Evolutionary conservation across 2,888 invertebrate species (phyloP), one percentile per base, ranked within the genome.

Genomic region (Synergus itoensis): DNA sequence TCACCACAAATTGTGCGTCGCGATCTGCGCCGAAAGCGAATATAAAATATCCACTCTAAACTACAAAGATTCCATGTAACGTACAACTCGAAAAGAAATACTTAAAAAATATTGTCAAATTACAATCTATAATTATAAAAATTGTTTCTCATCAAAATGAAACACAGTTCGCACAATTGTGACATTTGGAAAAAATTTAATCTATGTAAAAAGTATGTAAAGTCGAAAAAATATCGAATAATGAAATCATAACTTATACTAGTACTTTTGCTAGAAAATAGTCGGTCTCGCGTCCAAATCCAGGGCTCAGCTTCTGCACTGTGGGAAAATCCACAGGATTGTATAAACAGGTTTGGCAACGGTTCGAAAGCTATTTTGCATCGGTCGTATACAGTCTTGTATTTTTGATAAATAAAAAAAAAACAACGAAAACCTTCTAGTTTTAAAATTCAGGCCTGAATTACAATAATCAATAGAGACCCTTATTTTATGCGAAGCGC

Each of bases 1-100:
- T 36, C 79, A 79, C 84, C 83, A 79, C 86, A 86, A 86, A 86
- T 87, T 87, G 85, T 84, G 83, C 80, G 81, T 82, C 82, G 78
- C 83, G 83, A 84, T 83, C 84, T 84, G 82, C 80, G 81, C 82
- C 81, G 77, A 84, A 84, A 84, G 84, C 84, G 82, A 82, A 82
- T 82, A 83, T 80, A 82, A 83, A 83, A 84, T 79, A 81, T 57
- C 81, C 80, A 77, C 83, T 79, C 76, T 62, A 69, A 69, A 69
- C 48, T 28, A 69, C 48, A 69, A 69, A 69, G 69, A 28, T 28
- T 18, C 1, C 18, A 57, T 9, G 4, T 57, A 57, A 18, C 53
- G 9, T 57, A 18, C 18, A 57, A 18, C 18, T 57, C 9, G 0
- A 9, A 18, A 57, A 18, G n/a, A 18, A 57, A 57, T 57, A 9